These are phyloP conservation scores for Lithophane leautieri DNA, from an alignment of 2,888 invertebrate genomes.

Conservation along the genomic window DNA sequence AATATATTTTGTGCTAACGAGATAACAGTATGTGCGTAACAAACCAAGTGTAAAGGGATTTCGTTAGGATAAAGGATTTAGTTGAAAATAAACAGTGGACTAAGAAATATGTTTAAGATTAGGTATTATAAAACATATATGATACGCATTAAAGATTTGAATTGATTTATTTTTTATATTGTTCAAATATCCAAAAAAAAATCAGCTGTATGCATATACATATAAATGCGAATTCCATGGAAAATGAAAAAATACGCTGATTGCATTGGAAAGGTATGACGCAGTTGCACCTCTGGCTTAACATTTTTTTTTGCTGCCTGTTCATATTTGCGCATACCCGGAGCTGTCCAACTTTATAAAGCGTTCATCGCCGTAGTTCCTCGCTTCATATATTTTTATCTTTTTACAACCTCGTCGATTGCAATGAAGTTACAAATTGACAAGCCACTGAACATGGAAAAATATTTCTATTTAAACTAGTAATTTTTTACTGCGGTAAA, in stretches of 20 bases:
- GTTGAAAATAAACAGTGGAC: background rate
- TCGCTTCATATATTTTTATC: background rate
- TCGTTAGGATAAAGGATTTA: constrained; percentile 12
- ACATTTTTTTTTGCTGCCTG: background rate
- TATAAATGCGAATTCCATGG: background rate
- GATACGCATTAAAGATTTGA: background rate
- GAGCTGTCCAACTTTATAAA: constrained; percentile 1
- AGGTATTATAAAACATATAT: background rate
- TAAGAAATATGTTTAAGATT: background rate
- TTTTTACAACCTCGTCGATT: background rate
- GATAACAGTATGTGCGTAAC: constrained; percentile 22
- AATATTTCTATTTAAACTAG: background rate
- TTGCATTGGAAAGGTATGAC: constrained; percentile 1
- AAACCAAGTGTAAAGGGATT: constrained; percentile 27
- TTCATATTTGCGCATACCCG: constrained; percentile 7
- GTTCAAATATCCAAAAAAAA: background rate
- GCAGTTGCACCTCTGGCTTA: background rate
- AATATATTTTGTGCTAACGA: constrained; percentile 33
- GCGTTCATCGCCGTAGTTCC: background rate
- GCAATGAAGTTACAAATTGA: constrained; percentile 5
- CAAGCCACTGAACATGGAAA: background rate
- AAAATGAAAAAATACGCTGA: constrained; percentile 16
- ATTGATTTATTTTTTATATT: background rate
- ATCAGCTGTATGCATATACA: background rate
- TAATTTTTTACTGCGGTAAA: background rate